Evolutionary conservation across 2,797 vertebrate genomes (phyloP), one percentile per base, ranked within the genome.

Genomic region (Coendou prehensilis): DNA sequence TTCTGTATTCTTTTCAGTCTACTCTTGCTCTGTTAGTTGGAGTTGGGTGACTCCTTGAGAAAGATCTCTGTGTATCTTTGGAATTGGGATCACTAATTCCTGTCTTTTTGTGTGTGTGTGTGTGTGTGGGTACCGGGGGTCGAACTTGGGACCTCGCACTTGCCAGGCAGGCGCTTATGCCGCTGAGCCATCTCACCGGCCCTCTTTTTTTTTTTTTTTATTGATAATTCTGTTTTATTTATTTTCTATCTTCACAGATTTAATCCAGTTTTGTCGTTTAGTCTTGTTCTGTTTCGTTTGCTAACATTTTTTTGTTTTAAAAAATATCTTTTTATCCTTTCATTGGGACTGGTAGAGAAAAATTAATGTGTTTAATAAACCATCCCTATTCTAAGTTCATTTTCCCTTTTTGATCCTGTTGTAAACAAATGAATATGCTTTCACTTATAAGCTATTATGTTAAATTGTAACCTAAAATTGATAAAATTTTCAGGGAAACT

Each of bases 371-470:
- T 82, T 94, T 92, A 88, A 33, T 92, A n/a, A 33, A 4, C 15
- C 23, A 28, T 94, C 6, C 28, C 11, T 30, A 10, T 75, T 97
- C 92, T 92, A 80, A 80, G 80, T 83, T 93, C 50, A 45, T 87
- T 87, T 96, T 22, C 56, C 15, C 54, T 71, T 83, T 94, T 93
- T 87, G n/a, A n/a, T 41, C 17, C 54, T 87, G 2, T 82, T 37
- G 33, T 76, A 93, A 89, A 85, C 5, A 78, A 81, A 87, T 89
- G 20, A 84, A 71, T 67, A 80, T 83, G 73, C 7, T 90, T 50
- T 33, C 80, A 87, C 50, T 83, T 52, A 59, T 87, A 83, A 78
- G 23, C 23, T 22, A 8, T 64, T 63, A 93, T 78, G 15, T 2
- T 10, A 88, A 81, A 84, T 6, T 26, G 1, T 59, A 50, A 86